Conservation (phyloP, 2,797 vertebrate genomes). For the Danio jaintianensis region DNA sequence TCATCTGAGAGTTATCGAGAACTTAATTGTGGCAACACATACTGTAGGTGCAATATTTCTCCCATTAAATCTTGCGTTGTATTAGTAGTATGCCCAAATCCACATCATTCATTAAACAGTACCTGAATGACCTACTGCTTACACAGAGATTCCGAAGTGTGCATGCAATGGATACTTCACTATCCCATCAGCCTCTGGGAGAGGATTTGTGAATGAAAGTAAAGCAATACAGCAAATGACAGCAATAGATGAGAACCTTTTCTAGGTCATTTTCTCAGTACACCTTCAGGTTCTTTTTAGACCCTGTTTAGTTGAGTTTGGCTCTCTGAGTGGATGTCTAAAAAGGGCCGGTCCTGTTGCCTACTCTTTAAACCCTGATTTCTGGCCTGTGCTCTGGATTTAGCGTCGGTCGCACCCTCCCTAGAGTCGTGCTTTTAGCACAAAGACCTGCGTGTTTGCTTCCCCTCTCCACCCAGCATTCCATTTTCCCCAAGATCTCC, state of each 20-base stretch:
- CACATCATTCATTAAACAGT: not conserved
- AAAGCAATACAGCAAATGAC: not conserved
- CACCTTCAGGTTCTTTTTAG: not conserved
- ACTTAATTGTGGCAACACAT: not conserved
- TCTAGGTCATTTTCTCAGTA: not conserved
- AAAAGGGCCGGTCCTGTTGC: slow-evolving; percentile 42
- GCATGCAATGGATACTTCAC: not conserved
- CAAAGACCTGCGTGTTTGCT: slow-evolving; percentile 83
- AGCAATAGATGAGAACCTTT: not conserved
- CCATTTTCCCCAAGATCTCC: slow-evolving; percentile 83
- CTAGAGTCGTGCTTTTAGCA: slow-evolving; percentile 83
- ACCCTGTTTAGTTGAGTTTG: not conserved
- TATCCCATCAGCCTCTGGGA: not conserved
- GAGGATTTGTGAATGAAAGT: not conserved
- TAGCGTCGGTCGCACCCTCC: slow-evolving; percentile 76
- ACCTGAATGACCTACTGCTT: not conserved
- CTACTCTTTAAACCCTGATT: slow-evolving; percentile 62
- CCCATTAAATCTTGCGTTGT: not conserved
- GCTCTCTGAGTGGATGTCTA: slow-evolving; percentile 10
- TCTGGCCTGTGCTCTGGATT: slow-evolving; percentile 72
- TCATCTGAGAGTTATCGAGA: not conserved
- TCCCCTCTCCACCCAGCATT: slow-evolving; percentile 91
- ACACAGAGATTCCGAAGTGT: not conserved
- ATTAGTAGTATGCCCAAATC: not conserved
- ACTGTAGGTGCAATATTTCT: not conserved